Base-by-base conservation (phyloP, 2,113 vertebrate genomes). In the Lagopus leucura region DNA sequence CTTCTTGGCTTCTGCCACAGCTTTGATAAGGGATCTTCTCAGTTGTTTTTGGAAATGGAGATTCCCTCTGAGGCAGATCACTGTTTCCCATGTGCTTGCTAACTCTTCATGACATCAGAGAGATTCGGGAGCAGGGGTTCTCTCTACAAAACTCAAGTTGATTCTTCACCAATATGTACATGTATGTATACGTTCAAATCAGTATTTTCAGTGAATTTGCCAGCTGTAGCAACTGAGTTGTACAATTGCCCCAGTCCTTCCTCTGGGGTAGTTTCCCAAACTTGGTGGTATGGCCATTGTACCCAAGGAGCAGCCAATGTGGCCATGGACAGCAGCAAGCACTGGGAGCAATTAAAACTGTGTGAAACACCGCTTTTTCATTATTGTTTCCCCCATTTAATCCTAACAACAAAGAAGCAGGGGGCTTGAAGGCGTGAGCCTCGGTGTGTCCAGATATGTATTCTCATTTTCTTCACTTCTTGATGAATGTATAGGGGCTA, bases 281-380 rank as follows among this genome's bases (percentile, higher is more conserved):
- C 0, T 0, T 17, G 12, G 10, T 69, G 25, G 36, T 81, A 83
- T 83, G 73, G 60, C 73, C 50, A 21, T 42, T 3, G 0, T 54
- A 22, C 43, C 42, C 38, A 0, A 32, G 20, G 19, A 34, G 57
- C 70, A 71, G 36, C 0, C 0, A 5, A 20, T 11, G 13, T 52
- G 70, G 42, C 65, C 2, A 0, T 16, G 65, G 36, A 15, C 32
- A 47, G 5, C 38, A 30, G 48, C 1, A 3, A 76, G 58, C 54
- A 75, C 42, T 40, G 18, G 42, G 48, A 73, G 10, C 22, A 61
- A 1, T 30, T 75, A 54, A 54, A 71, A 43, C 32, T 19, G 2
- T 48, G 30, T 60, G 15, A 52, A 69, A 22, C 25, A 11, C n/a
- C 70, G 19, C 15, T 70, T 11, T 78, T 72, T 12, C 34, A 15